Conservation (phyloP, 2,888 invertebrate genomes). For the Coenonympha arcania region DNA sequence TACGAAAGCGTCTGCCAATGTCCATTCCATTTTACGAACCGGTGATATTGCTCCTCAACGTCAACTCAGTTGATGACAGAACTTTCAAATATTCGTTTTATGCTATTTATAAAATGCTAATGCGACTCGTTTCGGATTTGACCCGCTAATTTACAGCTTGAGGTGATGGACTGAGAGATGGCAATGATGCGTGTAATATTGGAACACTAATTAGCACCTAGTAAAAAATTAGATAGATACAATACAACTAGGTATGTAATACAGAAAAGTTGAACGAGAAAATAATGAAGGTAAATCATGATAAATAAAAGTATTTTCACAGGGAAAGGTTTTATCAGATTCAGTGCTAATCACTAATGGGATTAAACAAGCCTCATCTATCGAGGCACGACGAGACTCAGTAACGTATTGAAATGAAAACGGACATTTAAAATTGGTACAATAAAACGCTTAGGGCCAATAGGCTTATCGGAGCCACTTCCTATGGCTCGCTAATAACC, state of each 20-base stretch:
- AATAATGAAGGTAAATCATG: constrained; percentile 24
- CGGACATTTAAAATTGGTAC: constrained; percentile 68
- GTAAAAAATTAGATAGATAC: constrained; percentile 37
- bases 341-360: constrained; percentile 65
- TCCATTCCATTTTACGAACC: constrained; percentile 34
- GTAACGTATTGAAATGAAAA: constrained; percentile 35
- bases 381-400: constrained; percentile 21
- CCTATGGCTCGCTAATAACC: constrained; percentile 70
- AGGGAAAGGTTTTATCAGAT: constrained; percentile 18
- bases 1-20: constrained; percentile 28
- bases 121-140: constrained; percentile 53
- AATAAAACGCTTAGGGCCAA: constrained; percentile 72
- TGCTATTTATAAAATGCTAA: constrained; percentile 64
- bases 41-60: constrained; percentile 31
- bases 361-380: constrained; percentile 42
- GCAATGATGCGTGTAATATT: constrained; percentile 33
- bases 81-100: constrained; percentile 57
- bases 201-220: constrained; percentile 57
- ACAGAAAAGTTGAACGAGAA: constrained; percentile 18
- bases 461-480: constrained; percentile 71
- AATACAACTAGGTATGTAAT: not conserved
- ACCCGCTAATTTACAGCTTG: constrained; percentile 55
- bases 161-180: constrained; percentile 41
- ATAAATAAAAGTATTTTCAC: not conserved
- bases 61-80: constrained; percentile 34